phyloP scores from a whole-genome alignment of 2,113 vertebrate genomes.

The Stomatorhinus ivindoensis region DNA sequence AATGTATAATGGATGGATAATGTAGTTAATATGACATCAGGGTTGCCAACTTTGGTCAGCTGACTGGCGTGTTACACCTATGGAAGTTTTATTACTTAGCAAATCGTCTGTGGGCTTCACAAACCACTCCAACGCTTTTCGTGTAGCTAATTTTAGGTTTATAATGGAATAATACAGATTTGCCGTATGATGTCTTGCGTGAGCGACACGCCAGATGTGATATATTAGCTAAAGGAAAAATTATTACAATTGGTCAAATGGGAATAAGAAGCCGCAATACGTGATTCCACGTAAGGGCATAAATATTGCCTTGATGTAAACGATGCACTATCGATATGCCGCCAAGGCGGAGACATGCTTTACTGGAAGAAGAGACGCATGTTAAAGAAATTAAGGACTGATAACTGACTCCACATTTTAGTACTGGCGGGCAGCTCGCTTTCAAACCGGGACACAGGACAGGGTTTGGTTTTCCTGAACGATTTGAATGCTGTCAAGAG shows the following conservation, averaged over 20 bases:
- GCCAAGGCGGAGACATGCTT: background rate
- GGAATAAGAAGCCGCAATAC: background rate
- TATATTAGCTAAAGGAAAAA: background rate
- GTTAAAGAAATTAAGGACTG: background rate
- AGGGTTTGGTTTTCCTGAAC: background rate
- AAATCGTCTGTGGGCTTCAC: background rate
- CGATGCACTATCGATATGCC: background rate
- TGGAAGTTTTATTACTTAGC: background rate
- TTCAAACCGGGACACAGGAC: background rate
- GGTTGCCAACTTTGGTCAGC: background rate
- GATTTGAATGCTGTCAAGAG: background rate
- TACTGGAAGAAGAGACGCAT: background rate
- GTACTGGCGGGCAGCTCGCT: background rate
- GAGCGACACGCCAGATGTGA: background rate
- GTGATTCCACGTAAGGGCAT: background rate
- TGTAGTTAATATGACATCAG: background rate
- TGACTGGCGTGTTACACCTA: background rate
- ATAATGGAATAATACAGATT: background rate
- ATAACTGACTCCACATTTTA: slow-evolving; percentile 1
- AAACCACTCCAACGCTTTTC: background rate
- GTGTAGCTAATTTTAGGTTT: background rate
- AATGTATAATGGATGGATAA: no score
- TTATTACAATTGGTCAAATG: background rate
- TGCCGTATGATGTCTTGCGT: background rate
- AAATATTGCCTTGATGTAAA: background rate